A percentile compares a stretch with the other conserved stretches of the same genome.
These are phyloP conservation scores for Neogobius melanostomus DNA, from an alignment of 2,113 vertebrate genomes.

Conservation along the genomic window DNA sequence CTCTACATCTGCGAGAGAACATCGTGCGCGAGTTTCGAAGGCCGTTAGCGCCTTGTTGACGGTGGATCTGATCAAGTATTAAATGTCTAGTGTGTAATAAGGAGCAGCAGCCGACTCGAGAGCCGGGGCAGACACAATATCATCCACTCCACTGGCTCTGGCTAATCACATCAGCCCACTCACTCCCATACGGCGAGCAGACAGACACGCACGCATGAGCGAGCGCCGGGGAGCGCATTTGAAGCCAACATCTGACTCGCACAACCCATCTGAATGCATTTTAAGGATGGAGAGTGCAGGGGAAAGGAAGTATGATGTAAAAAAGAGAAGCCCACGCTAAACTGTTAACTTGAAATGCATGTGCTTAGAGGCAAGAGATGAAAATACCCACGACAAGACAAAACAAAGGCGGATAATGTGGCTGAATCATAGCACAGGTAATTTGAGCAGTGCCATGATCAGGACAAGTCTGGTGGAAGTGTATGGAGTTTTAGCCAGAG, in stretches of 20 bases:
- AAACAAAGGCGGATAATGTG: too few relatives aligned
- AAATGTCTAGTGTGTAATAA: constrained; percentile 55
- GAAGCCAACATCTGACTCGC: constrained; percentile 45
- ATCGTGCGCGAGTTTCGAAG: constrained; percentile 1
- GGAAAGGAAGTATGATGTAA: constrained; percentile 3
- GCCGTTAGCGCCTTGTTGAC: constrained; percentile 12
- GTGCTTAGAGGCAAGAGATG: neutral
- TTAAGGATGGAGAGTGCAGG: constrained; percentile 12
- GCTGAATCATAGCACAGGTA: too few relatives aligned
- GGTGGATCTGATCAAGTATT: constrained; percentile 32
- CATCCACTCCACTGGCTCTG: constrained; percentile 68
- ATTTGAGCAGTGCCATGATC: too few relatives aligned
- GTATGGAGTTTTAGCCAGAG: too few relatives aligned
- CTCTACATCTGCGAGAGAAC: neutral
- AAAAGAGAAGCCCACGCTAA: neutral
- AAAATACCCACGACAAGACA: too few relatives aligned
- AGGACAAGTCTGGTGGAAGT: too few relatives aligned
- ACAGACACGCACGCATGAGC: constrained; percentile 50
- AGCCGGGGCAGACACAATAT: constrained; percentile 59
- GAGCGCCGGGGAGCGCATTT: constrained; percentile 38
- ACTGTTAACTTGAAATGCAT: neutral
- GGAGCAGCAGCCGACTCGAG: constrained; percentile 40
- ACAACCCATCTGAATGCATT: constrained; percentile 41
- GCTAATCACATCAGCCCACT: constrained; percentile 67
- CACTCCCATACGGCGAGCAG: constrained; percentile 32